Base-by-base conservation (phyloP, 2,113 vertebrate species). In the Anoplopoma fimbria region DNA sequence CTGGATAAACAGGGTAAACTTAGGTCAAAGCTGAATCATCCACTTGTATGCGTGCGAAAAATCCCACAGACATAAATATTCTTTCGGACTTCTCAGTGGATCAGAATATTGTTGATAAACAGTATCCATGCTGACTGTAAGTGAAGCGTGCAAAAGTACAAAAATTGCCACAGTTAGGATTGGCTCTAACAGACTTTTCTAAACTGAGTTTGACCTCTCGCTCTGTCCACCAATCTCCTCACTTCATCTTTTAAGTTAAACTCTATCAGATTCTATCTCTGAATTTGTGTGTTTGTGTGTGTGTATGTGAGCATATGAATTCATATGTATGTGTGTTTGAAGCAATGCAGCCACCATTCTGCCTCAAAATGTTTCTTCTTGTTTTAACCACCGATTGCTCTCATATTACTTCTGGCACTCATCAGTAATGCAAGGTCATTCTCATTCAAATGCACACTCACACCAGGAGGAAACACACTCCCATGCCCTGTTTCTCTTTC, bases 361-460 rank as follows among this genome's bases (percentile, higher is more conserved):
- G 57, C 83, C 83, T 85, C 64, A 82, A 90, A 91, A 92, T 89
- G 87, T 86, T 88, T 73, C 79, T 70, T 89, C 86, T 88, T 51
- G 51, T 75, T 79, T 80, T 78, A 86, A 91, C 92, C 89, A 4
- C 93, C 61, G 63, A 88, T 88, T 33, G 89, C 85, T 89, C 89
- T 93, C 93, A 81, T 85, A 51, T 94, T 94, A 88, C 93, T 92
- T 87, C 86, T 90, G 90, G 89, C 89, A 91, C 82, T 88, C 90
- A 82, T 93, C 90, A 92, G 90, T 87, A 91, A 94, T 92, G 91
- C 88, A 53, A 91, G 93, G 93, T 93, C 92, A 93, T 93, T 93
- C 92, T 94, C 92, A 94, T 94, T 94, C 90, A 92, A 87, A 94
- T 93, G 91, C 91, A 89, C 67, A 14, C 84, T 90, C 93, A 91